Evolutionary conservation across 2,113 vertebrate genomes (phyloP).

Genomic region (Sprattus sprattus): DNA sequence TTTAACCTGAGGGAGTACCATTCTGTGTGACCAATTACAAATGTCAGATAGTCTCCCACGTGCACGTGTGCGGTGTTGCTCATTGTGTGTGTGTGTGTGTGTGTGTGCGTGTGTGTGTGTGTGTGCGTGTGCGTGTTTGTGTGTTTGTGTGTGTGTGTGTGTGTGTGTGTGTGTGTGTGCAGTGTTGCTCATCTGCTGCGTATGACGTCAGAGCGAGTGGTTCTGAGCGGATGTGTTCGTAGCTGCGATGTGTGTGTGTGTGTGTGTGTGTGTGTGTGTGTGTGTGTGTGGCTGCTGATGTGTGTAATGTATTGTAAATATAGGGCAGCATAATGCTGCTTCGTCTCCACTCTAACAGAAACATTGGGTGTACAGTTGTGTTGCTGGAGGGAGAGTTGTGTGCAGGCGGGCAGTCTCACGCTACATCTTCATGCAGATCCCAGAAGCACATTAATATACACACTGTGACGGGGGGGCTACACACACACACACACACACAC

Average conservation of each 20-base stretch:
- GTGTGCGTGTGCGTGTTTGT: not conserved
- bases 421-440: not conserved
- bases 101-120: not conserved
- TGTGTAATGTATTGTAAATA: not conserved
- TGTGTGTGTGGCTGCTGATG: not conserved
- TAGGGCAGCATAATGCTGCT: not conserved
- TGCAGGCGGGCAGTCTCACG: not conserved
- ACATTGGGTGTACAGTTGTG: slow-evolving; percentile 4
- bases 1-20: not conserved
- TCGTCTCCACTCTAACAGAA: not conserved
- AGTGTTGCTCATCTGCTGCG: too few relatives aligned
- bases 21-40: not conserved
- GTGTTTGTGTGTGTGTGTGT: not conserved
- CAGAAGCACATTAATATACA: not conserved
- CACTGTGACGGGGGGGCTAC: too few relatives aligned
- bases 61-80: not conserved
- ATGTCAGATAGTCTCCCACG: not conserved
- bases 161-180: not conserved
- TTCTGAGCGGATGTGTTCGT: not conserved
- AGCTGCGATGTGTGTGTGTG: not conserved
- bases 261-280: not conserved
- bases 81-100: too few relatives aligned
- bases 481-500: not conserved
- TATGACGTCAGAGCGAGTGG: not conserved
- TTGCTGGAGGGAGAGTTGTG: not conserved